Base-by-base conservation (phyloP, 2,888 invertebrate genomes). In the Thera obeliscata region DNA sequence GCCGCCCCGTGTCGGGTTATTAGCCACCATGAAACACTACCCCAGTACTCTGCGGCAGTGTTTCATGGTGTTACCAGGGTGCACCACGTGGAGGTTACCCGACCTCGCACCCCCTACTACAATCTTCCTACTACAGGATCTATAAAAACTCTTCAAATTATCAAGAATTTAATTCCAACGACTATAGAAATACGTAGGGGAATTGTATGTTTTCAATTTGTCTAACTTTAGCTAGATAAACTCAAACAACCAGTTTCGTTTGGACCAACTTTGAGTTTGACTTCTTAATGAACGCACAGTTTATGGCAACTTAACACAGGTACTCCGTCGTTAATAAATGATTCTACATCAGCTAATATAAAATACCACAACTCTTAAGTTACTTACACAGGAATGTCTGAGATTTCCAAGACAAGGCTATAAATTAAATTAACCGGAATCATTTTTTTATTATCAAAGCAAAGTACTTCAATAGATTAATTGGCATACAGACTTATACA, bases 231-330 rank as follows among this genome's bases (percentile, higher is more conserved):
- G 36, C 55, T 60, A 50, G 9, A 46, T 38, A 60, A 64, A 64
- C 56, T 67, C 67, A 67, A 67, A 67, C 6, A 59, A 56, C 6
- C 49, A 38, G 52, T 66, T 62, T 58, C 46, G n/a, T 33, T 52
- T 52, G 9, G 41, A 61, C 38, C 43, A 38, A 67, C 43, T 63
- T 50, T n/a, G 52, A 43, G 50, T 61, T 66, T 36, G 41, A 38
- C 8, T 60, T 36, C 43, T 46, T 38, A 46, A 9, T 46, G 8
- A 46, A 46, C 9, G 43, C 9, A 46, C 11, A 50, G 22, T 50
- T 2, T 22, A 22, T 50, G 50, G 22, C n/a, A 41, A 41, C 2
- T 7, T 43, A 5, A 43, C 7, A 49, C n/a, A 48, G 11, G 1
- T 48, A 48, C n/a, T 12, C 7, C 7, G 22, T 22, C 12, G 6